phyloP scores from a whole-genome alignment of 2,113 vertebrate genomes.

The Neoarius graeffei region DNA sequence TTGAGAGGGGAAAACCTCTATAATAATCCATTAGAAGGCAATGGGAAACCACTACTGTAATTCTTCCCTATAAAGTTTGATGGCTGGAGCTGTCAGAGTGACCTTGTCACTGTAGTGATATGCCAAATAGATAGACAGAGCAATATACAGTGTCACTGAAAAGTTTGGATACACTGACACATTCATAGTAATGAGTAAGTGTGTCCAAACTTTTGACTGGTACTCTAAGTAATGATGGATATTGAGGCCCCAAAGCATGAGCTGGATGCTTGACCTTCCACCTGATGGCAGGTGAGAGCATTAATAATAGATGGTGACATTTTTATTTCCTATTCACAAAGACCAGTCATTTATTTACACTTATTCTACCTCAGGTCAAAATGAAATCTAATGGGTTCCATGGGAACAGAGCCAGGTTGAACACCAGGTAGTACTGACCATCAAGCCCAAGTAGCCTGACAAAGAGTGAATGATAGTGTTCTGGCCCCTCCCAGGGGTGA shows the following conservation, averaged over 20 bases:
- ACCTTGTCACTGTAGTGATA: no score
- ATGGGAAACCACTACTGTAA: no score
- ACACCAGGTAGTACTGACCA: neutral
- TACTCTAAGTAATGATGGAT: neutral
- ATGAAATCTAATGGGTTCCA: neutral
- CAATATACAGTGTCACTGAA: no score
- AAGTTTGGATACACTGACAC: no score
- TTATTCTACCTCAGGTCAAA: neutral
- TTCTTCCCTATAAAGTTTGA: no score
- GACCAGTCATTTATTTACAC: neutral
- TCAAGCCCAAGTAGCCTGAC: neutral
- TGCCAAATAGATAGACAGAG: no score
- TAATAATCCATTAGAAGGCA: no score
- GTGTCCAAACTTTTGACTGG: no score
- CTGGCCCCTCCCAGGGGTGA: neutral
- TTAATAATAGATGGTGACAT: neutral
- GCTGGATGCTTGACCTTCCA: neutral
- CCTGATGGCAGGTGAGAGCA: neutral
- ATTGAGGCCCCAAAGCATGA: neutral
- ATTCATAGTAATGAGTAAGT: no score
- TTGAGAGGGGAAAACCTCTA: no score
- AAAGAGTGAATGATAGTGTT: slow-evolving; percentile 7
- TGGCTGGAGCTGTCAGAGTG: no score
- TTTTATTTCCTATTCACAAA: neutral
- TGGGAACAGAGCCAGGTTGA: neutral